These are phyloP conservation scores for Drosophila kanekoi DNA, from an alignment of 2,888 invertebrate species.

Conservation along the genomic window DNA sequence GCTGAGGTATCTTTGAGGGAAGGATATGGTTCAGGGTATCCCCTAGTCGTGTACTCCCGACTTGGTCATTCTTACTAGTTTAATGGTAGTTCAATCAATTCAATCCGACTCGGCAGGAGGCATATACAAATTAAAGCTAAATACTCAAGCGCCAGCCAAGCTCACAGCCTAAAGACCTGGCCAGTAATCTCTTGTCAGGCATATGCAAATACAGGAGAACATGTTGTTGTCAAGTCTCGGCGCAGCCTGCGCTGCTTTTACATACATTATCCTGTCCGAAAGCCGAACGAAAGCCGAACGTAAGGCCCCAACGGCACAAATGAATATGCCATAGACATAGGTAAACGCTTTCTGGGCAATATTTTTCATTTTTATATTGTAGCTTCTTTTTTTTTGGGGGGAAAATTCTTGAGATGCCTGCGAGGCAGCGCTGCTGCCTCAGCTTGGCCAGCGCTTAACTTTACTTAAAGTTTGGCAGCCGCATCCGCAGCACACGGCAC, in stretches of 20 bases:
- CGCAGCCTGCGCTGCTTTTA: conserved; percentile 27
- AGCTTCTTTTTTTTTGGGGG: conserved; percentile 13
- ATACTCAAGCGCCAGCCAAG: not conserved
- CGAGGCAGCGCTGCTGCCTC: conserved; percentile 23
- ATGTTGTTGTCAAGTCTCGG: conserved; percentile 46
- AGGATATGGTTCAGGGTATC: too few relatives aligned
- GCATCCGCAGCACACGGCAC: conserved; percentile 39
- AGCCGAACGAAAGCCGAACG: conserved; percentile 26
- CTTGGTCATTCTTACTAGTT: too few relatives aligned
- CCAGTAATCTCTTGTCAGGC: conserved; percentile 42
- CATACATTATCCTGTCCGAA: conserved; percentile 47
- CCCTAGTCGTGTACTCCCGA: too few relatives aligned
- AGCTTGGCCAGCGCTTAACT: conserved; percentile 32
- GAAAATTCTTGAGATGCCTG: conserved; percentile 66
- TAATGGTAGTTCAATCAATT: too few relatives aligned
- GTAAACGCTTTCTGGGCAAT: conserved; percentile 36
- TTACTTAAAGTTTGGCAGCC: conserved; percentile 45
- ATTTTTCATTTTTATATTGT: not conserved
- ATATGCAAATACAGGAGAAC: conserved; percentile 46
- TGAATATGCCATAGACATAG: conserved; percentile 49
- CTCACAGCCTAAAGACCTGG: conserved; percentile 3
- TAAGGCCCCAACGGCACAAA: conserved; percentile 48
- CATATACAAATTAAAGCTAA: too few relatives aligned
- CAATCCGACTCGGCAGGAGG: too few relatives aligned
- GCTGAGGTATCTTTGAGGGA: too few relatives aligned